Conservation (phyloP, 2,888 invertebrate species). For the Eulithis prunata region DNA sequence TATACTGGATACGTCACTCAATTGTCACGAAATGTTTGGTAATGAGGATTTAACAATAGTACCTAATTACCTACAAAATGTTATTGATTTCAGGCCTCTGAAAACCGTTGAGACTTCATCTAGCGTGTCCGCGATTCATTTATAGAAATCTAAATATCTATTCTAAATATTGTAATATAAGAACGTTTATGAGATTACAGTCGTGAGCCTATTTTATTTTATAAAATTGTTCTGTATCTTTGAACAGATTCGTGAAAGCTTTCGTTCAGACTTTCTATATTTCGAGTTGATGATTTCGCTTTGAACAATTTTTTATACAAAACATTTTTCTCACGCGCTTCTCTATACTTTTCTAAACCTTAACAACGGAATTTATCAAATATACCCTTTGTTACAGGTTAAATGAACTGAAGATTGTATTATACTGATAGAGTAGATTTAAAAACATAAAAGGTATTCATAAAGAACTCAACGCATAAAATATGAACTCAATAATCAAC, state of each 20-base stretch:
- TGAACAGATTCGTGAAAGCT: too few species aligned
- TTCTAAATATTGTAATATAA: too few species aligned
- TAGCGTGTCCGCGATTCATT: too few species aligned
- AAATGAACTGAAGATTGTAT: constrained; percentile 35
- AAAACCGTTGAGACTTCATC: constrained; percentile 1
- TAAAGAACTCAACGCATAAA: constrained; percentile 32
- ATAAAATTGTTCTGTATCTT: too few species aligned
- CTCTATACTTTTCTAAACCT: constrained; percentile 23
- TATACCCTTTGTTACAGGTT: constrained; percentile 30
- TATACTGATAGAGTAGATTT: constrained; percentile 34
- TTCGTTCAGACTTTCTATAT: too few species aligned
- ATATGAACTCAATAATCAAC: constrained; percentile 22
- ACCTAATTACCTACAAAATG: not conserved
- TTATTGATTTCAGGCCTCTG: not conserved
- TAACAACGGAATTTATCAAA: constrained; percentile 28
- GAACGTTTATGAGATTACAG: too few species aligned
- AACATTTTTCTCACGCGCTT: not conserved
- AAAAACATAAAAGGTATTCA: constrained; percentile 35
- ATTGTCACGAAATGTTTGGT: constrained; percentile 9
- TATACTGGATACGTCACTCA: not conserved
- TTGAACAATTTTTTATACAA: not conserved
- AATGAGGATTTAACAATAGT: constrained; percentile 11
- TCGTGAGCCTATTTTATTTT: too few species aligned
- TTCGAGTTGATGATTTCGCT: not conserved
- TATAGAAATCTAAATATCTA: too few species aligned